phyloP scores from a whole-genome alignment of 2,797 vertebrate genomes.

The Antennarius maculatus region DNA sequence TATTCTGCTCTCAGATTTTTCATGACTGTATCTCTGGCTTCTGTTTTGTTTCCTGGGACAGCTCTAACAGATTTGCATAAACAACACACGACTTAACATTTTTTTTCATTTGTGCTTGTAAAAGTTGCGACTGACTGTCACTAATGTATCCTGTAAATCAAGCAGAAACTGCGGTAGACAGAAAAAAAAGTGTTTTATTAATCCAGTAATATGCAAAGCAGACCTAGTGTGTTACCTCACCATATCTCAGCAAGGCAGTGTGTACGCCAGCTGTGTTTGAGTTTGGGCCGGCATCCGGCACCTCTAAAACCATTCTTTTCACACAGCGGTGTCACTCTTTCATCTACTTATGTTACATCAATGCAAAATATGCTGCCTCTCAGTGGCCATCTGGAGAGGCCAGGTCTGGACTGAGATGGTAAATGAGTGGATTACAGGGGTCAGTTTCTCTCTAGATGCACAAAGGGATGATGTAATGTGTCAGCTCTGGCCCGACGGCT shows the following conservation, averaged over 20 bases:
- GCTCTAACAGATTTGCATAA: constrained; percentile 39
- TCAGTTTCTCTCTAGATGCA: constrained; percentile 53
- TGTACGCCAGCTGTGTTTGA: constrained; percentile 79
- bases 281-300: constrained; percentile 70
- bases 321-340: constrained; percentile 75
- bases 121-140: constrained; percentile 47
- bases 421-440: constrained; percentile 57
- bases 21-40: constrained; percentile 29
- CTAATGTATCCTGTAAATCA: constrained; percentile 47
- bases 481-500: constrained; percentile 20
- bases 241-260: constrained; percentile 52
- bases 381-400: constrained; percentile 63
- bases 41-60: constrained; percentile 30
- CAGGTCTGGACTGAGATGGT: constrained; percentile 48
- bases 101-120: constrained; percentile 35
- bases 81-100: constrained; percentile 29
- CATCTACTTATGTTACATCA: constrained; percentile 71
- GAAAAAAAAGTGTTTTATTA: constrained; percentile 30
- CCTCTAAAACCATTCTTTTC: constrained; percentile 74
- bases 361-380: constrained; percentile 72
- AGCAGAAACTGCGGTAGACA: constrained; percentile 24
- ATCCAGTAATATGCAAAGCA: constrained; percentile 49
- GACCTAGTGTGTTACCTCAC: constrained; percentile 55
- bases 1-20: constrained; percentile 12
- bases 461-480: constrained; percentile 48